Evolutionary conservation across 1,140 invertebrate species (phyloP), one percentile per base, ranked within the genome.

Genomic region (Luehdorfia chinensis): DNA sequence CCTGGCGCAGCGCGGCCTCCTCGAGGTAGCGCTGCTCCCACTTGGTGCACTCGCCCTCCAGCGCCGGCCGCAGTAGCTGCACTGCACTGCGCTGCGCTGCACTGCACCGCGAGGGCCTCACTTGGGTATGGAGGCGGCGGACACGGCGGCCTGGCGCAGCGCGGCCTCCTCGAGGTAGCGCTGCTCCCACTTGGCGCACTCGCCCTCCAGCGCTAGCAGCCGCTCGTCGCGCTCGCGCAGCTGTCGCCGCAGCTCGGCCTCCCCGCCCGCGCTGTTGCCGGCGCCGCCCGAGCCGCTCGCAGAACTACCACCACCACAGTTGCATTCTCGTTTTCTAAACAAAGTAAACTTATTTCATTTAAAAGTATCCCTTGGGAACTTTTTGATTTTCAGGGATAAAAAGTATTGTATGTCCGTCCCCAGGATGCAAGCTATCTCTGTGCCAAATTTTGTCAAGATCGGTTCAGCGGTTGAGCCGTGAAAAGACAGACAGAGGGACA

Each of bases 11-110:
- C 19, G 95, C 93, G 55, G 92, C 94, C 79, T 96, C 95, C 77
- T 96, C 94, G 4, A 96, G 84, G 83, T 94, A 96, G 32, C 93
- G 90, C 84, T 96, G 94, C 78, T 96, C 94, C 94, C 94, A 95
- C 81, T 95, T 94, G 33, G 93, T 90, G 47, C 94, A 93, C 67
- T 96, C 94, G 2, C 94, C 93, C 76, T 96, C 94, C 15, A 95
- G 78, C 11, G 90, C 89, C 89, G 96, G 93, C 23, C 95, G 93
- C 60, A 93, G 92, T n/a, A n/a, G n/a, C n/a, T n/a, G n/a, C n/a
- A n/a, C n/a, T n/a, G n/a, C n/a, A n/a, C n/a, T n/a, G n/a, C n/a
- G n/a, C n/a, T n/a, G n/a, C n/a, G n/a, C n/a, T n/a, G n/a, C n/a
- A n/a, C n/a, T n/a, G n/a, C n/a, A n/a, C n/a, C n/a, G n/a, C n/a